Base-by-base conservation (phyloP, 2,888 invertebrate species). In the Gryllus longicercus region DNA sequence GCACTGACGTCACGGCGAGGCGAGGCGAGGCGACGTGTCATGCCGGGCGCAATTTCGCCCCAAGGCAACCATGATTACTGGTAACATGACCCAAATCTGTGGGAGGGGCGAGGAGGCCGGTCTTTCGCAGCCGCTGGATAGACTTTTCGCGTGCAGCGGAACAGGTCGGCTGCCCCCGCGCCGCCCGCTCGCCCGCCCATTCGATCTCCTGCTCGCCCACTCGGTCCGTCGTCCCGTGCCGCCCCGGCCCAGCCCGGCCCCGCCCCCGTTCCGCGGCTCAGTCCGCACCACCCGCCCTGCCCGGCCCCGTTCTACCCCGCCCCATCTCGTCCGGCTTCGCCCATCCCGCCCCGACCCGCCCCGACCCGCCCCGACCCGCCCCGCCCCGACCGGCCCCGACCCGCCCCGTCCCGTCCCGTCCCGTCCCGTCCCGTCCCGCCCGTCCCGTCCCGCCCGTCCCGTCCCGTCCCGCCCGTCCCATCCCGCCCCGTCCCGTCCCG, bases 1-100 rank as follows among this genome's bases (percentile, higher is more conserved):
- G 21, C 38, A 38, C 8, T 38, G 38, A 38, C 38, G 38, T 38
- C 38, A 38, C 38, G 38, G 38, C 38, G 38, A 38, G 1, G 21
- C 21, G n/a, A n/a, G 38, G 38, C 38, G 38, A 38, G 38, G 38
- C 38, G 38, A 38, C n/a, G n/a, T 63, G 63, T 63, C 63, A 63
- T 63, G 63, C 63, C 16, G 63, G 16, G n/a, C 14, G 63, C 63
- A 63, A 63, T 63, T 63, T 63, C 16, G n/a, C 2, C 12, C 16
- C n/a, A n/a, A 63, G n/a, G 63, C 16, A 14, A 10, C 14, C 63
- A 63, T 63, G 63, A 63, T 63, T 63, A 63, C 63, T 63, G 63
- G 63, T 63, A 63, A 63, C 63, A 14, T 63, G 63, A 63, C 63
- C 63, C 63, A n/a, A 63, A 63, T 63, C 63, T 63, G 63, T 63